Conservation (phyloP, 2,113 vertebrate species). For the Trichechus manatus region DNA sequence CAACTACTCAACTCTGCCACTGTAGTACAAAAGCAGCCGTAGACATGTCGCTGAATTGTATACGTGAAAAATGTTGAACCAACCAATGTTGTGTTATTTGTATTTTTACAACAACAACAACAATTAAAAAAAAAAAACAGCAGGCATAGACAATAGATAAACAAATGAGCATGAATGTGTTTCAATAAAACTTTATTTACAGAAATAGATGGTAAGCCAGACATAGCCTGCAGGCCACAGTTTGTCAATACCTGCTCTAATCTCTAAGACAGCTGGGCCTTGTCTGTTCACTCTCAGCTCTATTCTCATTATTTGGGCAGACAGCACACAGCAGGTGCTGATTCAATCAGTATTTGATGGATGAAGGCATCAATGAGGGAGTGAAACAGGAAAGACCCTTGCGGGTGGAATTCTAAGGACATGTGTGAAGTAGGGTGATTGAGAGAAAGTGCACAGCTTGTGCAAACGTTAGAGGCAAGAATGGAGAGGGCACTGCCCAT, state of each 20-base stretch:
- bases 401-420: background rate
- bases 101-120: background rate
- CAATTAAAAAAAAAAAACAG: background rate
- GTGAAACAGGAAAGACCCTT: background rate
- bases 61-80: background rate
- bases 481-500: no score
- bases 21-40: background rate
- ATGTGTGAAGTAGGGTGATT: rapidly evolving
- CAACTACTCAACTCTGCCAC: background rate
- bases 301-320: background rate
- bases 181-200: slow-evolving; percentile 73
- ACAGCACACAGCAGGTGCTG: background rate
- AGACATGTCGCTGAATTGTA: background rate
- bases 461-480: background rate
- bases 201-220: background rate
- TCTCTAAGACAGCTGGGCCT: background rate
- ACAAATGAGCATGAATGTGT: background rate
- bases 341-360: background rate
- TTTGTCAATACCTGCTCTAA: background rate
- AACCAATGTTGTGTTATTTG: background rate
- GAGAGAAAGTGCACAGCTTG: background rate
- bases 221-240: background rate
- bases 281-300: background rate
- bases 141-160: background rate
- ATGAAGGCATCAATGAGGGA: background rate